These are phyloP conservation scores for Helleia helle DNA, from an alignment of 2,888 invertebrate genomes.

Conservation along the genomic window DNA sequence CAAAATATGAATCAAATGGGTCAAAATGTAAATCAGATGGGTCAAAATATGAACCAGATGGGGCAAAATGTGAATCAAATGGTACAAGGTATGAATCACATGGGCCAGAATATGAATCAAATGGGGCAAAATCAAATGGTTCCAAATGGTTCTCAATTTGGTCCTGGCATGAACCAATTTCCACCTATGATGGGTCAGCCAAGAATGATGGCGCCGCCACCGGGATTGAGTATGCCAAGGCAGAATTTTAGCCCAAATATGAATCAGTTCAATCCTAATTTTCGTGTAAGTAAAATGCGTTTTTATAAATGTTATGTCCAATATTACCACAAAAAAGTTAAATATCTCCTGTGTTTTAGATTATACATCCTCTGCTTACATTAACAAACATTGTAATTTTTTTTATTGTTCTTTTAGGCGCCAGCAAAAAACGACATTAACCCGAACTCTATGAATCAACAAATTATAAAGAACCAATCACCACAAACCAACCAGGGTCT, in stretches of 20 bases:
- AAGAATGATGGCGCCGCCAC: conserved; percentile 54
- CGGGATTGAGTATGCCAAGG: conserved; percentile 50
- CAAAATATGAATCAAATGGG: conserved; percentile 21
- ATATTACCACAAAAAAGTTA: background rate
- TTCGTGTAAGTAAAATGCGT: conserved; percentile 57
- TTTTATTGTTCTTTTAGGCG: conserved; percentile 30
- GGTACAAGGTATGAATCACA: conserved; percentile 27
- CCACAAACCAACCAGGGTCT: background rate
- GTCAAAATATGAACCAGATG: conserved; percentile 32
- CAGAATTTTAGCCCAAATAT: conserved; percentile 53
- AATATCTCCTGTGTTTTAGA: too few species aligned
- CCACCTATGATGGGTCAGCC: conserved; percentile 52
- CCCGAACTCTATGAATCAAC: conserved; percentile 33
- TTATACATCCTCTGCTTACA: background rate
- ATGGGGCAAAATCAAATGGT: conserved; percentile 34
- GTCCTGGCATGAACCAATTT: conserved; percentile 43
- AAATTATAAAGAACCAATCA: conserved; percentile 26
- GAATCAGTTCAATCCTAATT: conserved; percentile 51
- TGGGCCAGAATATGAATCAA: conserved; percentile 28
- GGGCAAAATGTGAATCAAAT: conserved; percentile 26
- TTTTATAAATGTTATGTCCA: too few species aligned
- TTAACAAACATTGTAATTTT: background rate
- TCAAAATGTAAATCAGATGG: conserved; percentile 34
- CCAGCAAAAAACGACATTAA: conserved; percentile 36
- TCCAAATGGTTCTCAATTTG: conserved; percentile 52